These are phyloP conservation scores for Zaprionus camerounensis DNA, from an alignment of 1,140 invertebrate species.

Conservation along the genomic window DNA sequence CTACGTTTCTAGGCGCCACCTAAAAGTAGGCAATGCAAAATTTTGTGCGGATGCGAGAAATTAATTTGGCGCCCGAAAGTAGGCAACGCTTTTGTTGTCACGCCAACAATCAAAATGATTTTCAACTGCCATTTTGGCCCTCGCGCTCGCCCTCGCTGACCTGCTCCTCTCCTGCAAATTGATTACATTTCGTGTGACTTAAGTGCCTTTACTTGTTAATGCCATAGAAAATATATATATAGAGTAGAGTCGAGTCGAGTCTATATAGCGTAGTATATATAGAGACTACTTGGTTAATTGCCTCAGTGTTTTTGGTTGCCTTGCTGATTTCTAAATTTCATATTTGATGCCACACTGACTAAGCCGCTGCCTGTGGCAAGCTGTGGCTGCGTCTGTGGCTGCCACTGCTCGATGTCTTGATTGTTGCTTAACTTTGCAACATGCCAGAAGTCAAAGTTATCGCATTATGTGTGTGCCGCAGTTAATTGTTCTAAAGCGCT, in stretches of 20 bases:
- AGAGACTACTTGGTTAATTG: conserved; percentile 15
- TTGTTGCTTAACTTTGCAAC: conserved; percentile 38
- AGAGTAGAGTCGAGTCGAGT: no score
- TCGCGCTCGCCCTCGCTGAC: not conserved
- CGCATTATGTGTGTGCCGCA: conserved; percentile 41
- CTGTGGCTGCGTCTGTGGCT: not conserved
- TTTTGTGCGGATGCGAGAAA: conserved; percentile 50
- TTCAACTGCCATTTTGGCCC: conserved; percentile 9
- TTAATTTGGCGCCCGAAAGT: conserved; percentile 53
- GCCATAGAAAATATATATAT: not conserved
- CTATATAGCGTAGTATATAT: not conserved
- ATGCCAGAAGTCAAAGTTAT: conserved; percentile 21
- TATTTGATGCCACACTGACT: conserved; percentile 36
- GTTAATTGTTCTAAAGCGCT: conserved; percentile 77
- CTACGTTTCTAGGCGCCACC: conserved; percentile 52
- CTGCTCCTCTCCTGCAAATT: conserved; percentile 2
- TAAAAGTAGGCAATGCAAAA: conserved; percentile 58
- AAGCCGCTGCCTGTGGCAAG: conserved; percentile 13
- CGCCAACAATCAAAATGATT: conserved; percentile 46
- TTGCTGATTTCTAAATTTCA: conserved; percentile 23
- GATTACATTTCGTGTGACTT: conserved; percentile 36
- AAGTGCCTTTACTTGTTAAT: conserved; percentile 24
- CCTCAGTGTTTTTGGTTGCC: not conserved
- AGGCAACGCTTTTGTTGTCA: conserved; percentile 48
- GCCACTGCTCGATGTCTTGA: conserved; percentile 4